Conservation (phyloP, 2,888 invertebrate species). For the Chalcis sispes region DNA sequence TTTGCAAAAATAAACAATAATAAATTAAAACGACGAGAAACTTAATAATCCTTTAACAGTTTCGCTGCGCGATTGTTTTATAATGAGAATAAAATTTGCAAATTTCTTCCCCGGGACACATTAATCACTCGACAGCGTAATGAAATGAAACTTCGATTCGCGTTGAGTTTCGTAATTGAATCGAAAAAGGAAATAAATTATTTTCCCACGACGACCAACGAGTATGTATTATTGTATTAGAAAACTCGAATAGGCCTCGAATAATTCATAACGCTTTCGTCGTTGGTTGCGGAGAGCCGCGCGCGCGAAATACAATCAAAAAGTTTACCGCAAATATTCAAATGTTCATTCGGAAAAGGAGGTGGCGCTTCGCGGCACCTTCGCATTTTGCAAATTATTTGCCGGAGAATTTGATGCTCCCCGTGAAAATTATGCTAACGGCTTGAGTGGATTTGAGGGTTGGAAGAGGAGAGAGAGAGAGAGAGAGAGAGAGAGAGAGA, state of each 20-base stretch:
- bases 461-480: neutral
- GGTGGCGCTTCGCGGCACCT: slow-evolving; percentile 3
- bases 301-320: slow-evolving; percentile 36
- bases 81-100: too few species aligned
- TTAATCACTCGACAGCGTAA: neutral
- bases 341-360: slow-evolving; percentile 22
- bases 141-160: slow-evolving; percentile 20
- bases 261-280: slow-evolving; percentile 30
- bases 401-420: slow-evolving; percentile 48
- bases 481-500: neutral
- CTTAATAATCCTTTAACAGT: too few species aligned
- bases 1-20: too few species aligned
- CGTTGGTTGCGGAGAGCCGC: too few species aligned
- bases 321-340: slow-evolving; percentile 46
- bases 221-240: neutral
- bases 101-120: neutral
- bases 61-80: too few species aligned
- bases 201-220: neutral
- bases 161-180: slow-evolving; percentile 24
- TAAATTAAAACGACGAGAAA: too few species aligned
- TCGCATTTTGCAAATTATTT: slow-evolving; percentile 50
- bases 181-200: slow-evolving; percentile 45
- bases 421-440: slow-evolving; percentile 52
- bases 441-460: slow-evolving; percentile 48
- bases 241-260: neutral